A percentile compares a stretch with the other conserved stretches of the same genome.
Evolutionary conservation across 2,888 invertebrate genomes (phyloP).

Genomic region (Schrankia costaestrigalis): DNA sequence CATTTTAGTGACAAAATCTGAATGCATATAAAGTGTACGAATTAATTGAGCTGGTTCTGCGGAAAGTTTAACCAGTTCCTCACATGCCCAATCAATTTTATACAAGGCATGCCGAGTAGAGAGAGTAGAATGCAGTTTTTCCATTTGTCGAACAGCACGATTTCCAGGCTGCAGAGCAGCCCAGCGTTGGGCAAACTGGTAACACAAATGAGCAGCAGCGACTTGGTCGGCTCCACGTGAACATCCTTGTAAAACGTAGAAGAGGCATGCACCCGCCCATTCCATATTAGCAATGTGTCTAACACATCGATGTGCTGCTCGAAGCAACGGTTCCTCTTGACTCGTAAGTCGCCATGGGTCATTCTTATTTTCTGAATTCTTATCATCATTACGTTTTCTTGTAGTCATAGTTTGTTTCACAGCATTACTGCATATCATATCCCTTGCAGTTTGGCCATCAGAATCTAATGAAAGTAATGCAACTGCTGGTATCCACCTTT

Average conservation of each 20-base stretch:
- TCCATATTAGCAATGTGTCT: conserved; percentile 75
- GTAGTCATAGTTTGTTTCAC: conserved; percentile 77
- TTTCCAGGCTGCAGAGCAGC: conserved; percentile 71
- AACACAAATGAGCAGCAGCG: conserved; percentile 73
- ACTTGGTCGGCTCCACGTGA: conserved; percentile 77
- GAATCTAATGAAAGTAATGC: conserved; percentile 62
- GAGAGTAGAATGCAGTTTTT: conserved; percentile 66
- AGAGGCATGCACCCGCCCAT: conserved; percentile 77
- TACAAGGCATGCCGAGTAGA: conserved; percentile 71
- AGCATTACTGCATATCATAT: conserved; percentile 78
- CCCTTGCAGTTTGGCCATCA: conserved; percentile 69
- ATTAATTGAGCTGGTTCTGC: conserved; percentile 74
- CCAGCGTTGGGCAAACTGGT: conserved; percentile 76
- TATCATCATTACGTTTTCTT: conserved; percentile 52
- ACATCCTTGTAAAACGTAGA: conserved; percentile 74
- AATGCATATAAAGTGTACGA: conserved; percentile 67
- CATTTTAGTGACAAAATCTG: conserved; percentile 65
- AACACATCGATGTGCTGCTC: conserved; percentile 72
- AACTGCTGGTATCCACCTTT: conserved; percentile 69
- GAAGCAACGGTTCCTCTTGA: conserved; percentile 66
- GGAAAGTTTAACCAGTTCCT: conserved; percentile 65
- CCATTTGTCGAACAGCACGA: conserved; percentile 74
- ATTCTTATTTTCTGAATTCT: conserved; percentile 48
- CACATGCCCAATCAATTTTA: conserved; percentile 73
- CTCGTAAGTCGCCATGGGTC: conserved; percentile 68